A percentile compares a stretch with the other conserved stretches of the same genome.
phyloP scores from a whole-genome alignment of 2,113 vertebrate genomes.

The Leucosticte australis region DNA sequence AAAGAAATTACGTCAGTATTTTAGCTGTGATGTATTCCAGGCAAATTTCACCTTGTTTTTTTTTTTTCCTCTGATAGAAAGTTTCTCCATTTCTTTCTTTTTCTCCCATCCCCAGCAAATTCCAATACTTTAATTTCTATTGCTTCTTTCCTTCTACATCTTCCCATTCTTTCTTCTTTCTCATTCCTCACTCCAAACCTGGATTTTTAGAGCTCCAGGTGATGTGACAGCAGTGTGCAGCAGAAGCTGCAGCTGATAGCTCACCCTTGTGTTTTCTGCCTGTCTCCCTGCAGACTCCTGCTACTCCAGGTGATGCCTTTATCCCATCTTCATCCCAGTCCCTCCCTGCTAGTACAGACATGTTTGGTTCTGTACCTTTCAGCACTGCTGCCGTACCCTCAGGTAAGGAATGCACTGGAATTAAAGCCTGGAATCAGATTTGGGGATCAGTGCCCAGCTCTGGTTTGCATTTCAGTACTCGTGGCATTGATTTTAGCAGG shows the following conservation, averaged over 20 bases:
- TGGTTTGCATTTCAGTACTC: background rate
- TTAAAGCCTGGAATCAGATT: rapidly evolving
- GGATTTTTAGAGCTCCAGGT: background rate
- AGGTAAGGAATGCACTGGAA: conserved; percentile 75
- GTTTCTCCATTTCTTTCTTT: background rate
- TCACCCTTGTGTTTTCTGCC: background rate
- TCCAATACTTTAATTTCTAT: background rate
- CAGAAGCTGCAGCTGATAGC: background rate
- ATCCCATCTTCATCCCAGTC: conserved; percentile 90
- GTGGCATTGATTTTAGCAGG: background rate
- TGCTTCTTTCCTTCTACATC: background rate
- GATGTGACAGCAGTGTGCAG: background rate
- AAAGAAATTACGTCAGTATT: background rate
- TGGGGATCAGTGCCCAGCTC: background rate
- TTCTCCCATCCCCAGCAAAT: background rate
- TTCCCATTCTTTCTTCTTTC: background rate
- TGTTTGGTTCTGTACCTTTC: conserved; percentile 89
- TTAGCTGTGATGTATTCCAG: background rate
- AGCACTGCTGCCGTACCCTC: conserved; percentile 96
- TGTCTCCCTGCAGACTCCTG: conserved; percentile 85
- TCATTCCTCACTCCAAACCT: background rate
- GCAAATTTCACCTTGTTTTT: background rate
- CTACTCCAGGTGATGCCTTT: conserved; percentile 95
- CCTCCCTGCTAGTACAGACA: conserved; percentile 84
- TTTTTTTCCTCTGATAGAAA: background rate